Percentiles rank a stretch among this genome's conserved stretches.
Evolutionary conservation across 1,140 invertebrate species (phyloP).

Genomic region (Phocides pigmalion): DNA sequence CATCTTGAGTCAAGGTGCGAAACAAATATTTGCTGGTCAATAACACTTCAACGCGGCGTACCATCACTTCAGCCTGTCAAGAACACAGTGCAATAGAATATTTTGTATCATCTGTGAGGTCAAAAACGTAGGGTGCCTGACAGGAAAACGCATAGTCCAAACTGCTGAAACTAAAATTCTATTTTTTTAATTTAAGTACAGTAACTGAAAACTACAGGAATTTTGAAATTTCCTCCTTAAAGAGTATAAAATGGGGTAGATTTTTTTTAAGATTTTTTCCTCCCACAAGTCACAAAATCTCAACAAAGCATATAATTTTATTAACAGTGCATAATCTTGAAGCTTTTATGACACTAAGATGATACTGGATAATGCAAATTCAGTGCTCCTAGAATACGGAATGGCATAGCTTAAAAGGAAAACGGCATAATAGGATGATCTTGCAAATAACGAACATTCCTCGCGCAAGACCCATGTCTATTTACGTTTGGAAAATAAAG

Average conservation of each 20-base stretch:
- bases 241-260: too few relatives aligned
- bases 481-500: neutral
- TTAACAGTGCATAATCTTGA: neutral
- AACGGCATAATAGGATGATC: neutral
- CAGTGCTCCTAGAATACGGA: neutral
- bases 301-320: constrained; percentile 11
- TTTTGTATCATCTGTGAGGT: too few relatives aligned
- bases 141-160: too few relatives aligned
- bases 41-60: constrained; percentile 12
- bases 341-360: neutral
- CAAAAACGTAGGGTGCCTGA: too few relatives aligned
- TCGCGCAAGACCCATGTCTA: neutral
- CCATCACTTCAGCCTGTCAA: neutral
- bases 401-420: neutral
- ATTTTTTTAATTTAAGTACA: too few relatives aligned
- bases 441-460: neutral
- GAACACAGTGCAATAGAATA: too few relatives aligned
- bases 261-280: too few relatives aligned
- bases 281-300: neutral
- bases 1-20: constrained; percentile 10
- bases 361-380: neutral
- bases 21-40: constrained; percentile 22
- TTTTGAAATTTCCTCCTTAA: too few relatives aligned
- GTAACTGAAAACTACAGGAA: too few relatives aligned
- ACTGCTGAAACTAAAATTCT: too few relatives aligned